phyloP scores from a whole-genome alignment of 2,113 vertebrate species.

The Pantherophis guttatus region DNA sequence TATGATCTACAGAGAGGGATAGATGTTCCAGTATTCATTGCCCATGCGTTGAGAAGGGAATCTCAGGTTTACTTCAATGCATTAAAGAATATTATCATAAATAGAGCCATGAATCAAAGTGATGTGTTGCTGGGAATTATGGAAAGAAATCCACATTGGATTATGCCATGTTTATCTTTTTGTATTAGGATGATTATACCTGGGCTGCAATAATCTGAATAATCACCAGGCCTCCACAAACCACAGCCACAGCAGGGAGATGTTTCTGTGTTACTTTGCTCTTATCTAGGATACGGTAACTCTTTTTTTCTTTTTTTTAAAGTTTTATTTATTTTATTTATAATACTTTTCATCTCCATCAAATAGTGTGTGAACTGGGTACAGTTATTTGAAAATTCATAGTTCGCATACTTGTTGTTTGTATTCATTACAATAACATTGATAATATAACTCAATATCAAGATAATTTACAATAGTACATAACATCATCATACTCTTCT shows the following conservation, averaged over 20 bases:
- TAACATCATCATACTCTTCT: too few relatives aligned
- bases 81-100: not conserved
- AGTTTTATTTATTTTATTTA: too few relatives aligned
- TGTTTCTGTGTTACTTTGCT: not conserved
- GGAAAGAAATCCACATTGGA: not conserved
- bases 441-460: too few relatives aligned
- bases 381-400: too few relatives aligned
- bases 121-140: not conserved
- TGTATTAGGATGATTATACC: not conserved
- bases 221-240: not conserved
- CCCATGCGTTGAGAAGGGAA: not conserved
- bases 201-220: not conserved
- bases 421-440: too few relatives aligned
- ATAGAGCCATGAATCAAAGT: not conserved
- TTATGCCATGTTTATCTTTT: not conserved
- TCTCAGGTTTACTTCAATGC: not conserved
- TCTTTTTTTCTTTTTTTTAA: not conserved
- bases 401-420: too few relatives aligned
- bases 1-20: not conserved
- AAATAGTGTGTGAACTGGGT: too few relatives aligned
- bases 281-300: not conserved
- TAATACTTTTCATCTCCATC: too few relatives aligned
- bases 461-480: too few relatives aligned
- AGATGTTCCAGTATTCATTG: not conserved
- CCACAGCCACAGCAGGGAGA: not conserved